These are phyloP conservation scores for Synodontis membranacea DNA, from an alignment of 2,113 vertebrate genomes.

Conservation along the genomic window DNA sequence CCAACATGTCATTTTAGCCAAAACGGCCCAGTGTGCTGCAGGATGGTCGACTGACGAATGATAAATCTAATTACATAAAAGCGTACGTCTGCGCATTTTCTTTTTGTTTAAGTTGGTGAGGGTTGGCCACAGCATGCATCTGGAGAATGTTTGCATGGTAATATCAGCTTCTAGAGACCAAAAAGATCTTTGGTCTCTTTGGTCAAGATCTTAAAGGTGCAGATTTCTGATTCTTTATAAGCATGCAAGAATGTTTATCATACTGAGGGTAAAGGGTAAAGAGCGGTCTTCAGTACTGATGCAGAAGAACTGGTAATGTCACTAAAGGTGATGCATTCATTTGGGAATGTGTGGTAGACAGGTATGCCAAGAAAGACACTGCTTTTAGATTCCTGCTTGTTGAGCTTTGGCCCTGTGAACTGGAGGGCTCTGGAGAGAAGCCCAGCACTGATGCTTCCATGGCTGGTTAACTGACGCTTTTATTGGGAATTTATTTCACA, in stretches of 20 bases:
- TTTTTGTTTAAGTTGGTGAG: not conserved
- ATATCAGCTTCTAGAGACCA: not conserved
- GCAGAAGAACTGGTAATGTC: conserved; percentile 22
- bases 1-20: not conserved
- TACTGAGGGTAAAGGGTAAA: not conserved
- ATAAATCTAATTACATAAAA: not conserved
- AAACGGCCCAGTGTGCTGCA: not conserved
- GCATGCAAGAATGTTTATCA: not conserved
- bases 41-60: not conserved
- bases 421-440: conserved; percentile 25
- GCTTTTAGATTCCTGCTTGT: conserved; percentile 24
- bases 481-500: conserved; percentile 39
- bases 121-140: not conserved
- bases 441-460: conserved; percentile 23
- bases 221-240: not conserved
- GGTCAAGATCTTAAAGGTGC: not conserved
- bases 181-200: not conserved
- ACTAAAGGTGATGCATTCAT: conserved; percentile 32
- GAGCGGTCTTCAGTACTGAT: conserved; percentile 2
- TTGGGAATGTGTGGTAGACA: conserved; percentile 31
- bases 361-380: conserved; percentile 37
- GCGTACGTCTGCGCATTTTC: not conserved
- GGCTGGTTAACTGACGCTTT: conserved; percentile 28
- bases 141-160: not conserved
- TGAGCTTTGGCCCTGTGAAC: conserved; percentile 24